Evolutionary conservation across 2,888 invertebrate species (phyloP), one percentile per base, ranked within the genome.

Genomic region (Chorisops tibialis): DNA sequence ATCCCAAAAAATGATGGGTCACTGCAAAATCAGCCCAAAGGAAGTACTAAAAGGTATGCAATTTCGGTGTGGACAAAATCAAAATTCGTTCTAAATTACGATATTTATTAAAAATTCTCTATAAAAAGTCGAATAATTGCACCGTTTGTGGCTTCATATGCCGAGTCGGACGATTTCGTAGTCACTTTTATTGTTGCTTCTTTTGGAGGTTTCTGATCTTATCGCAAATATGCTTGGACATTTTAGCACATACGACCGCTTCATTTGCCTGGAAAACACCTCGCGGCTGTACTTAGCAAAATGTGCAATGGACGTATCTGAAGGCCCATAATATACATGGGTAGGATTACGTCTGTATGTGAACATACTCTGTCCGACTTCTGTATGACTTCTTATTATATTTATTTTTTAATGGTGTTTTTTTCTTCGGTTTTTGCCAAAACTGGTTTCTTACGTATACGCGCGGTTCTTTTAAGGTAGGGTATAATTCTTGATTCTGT

Each of bases 261-360:
- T 52, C 52, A 52, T 52, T 52, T 52, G 52, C 52, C 38, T 39
- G 52, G 52, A 52, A 52, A 52, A 52, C 52, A 52, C 52, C 52
- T 52, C 39, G 52, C 52, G 52, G 52, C 38, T 52, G 52, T 52
- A 52, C 52, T 52, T 39, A 52, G 52, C 35, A 16, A 14, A 35
- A 16, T 6, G 9, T 24, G 3, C 12, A 30, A 16, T 30, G 50
- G 9, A 16, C 16, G 30, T 14, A 35, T 48, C 11, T 22, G n/a
- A 6, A n/a, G 35, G 11, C 6, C 35, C 48, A 48, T 50, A 4
- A n/a, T 9, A 50, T 7, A 22, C 35, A 41, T n/a, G 6, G 14
- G 37, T n/a, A n/a, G 14, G 37, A 41, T 12, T 11, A 37, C 37
- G 12, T 41, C 41, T 12, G 39, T 41, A 41, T 41, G 14, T 41